These are phyloP conservation scores for Heliocidaris tuberculata DNA, from an alignment of 35 echinoderm and acorn worm species.

Conservation along the genomic window DNA sequence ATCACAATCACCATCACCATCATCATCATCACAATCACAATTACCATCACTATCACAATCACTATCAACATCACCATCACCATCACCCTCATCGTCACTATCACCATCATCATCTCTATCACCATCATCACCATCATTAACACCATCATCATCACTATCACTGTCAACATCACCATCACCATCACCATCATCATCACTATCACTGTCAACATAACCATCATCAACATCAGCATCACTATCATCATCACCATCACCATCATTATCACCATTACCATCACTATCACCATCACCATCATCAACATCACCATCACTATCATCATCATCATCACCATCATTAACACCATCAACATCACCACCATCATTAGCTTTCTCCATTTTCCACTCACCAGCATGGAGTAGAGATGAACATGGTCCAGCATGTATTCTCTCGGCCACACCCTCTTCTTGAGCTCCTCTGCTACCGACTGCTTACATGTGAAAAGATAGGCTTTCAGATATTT, in stretches of 20 bases:
- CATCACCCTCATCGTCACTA: too few species aligned
- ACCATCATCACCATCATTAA: too few species aligned
- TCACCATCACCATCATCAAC: neutral
- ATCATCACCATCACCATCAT: neutral
- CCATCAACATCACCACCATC: neutral
- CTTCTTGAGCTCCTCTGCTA: conserved; percentile 84
- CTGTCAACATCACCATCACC: too few species aligned
- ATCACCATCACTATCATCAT: neutral
- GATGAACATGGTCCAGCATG: conserved; percentile 90
- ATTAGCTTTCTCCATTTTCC: neutral
- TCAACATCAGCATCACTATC: neutral
- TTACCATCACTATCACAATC: too few species aligned
- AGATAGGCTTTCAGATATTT: conserved; percentile 91
- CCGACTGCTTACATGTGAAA: conserved; percentile 96
- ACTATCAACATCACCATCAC: too few species aligned
- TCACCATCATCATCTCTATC: too few species aligned
- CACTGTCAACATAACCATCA: neutral
- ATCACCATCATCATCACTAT: too few species aligned
- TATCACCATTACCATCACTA: neutral
- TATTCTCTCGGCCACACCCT: conserved; percentile 97
- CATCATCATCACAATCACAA: too few species aligned
- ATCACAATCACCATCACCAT: too few species aligned
- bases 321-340: neutral
- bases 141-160: too few species aligned
- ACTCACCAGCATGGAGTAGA: conserved; percentile 81